Conservation (phyloP, 2,888 invertebrate genomes). For the Phrixothrix hirtus region DNA sequence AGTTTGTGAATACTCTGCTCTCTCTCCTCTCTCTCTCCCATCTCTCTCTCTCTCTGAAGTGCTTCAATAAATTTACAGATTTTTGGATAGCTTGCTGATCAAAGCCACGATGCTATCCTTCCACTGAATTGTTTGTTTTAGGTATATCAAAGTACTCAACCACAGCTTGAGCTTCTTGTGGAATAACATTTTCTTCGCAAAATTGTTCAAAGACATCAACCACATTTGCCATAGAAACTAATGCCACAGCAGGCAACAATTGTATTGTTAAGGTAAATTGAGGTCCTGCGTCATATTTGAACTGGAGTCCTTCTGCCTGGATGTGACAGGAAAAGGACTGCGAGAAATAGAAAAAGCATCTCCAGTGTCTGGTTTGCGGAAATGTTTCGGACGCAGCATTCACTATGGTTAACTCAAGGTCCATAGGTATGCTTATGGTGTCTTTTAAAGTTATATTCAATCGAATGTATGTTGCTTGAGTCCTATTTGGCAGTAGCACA, state of each 20-base stretch:
- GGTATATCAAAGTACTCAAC: slow-evolving; percentile 2
- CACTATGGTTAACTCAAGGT: slow-evolving; percentile 23
- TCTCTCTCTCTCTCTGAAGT: too few relatives aligned
- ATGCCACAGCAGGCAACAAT: slow-evolving; percentile 1
- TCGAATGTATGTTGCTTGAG: slow-evolving; percentile 12
- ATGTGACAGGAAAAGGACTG: slow-evolving; percentile 27
- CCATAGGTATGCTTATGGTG: slow-evolving; percentile 12
- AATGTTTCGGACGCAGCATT: slow-evolving; percentile 15
- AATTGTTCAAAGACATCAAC: slow-evolving; percentile 1
- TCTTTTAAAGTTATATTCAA: slow-evolving; percentile 13
- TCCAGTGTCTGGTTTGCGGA: slow-evolving; percentile 9
- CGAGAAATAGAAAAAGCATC: slow-evolving; percentile 30
- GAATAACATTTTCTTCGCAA: slow-evolving; percentile 1
- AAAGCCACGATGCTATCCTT: slow-evolving; percentile 12
- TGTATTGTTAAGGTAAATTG: neutral
- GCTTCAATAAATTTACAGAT: slow-evolving; percentile 9
- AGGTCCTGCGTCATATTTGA: too few relatives aligned
- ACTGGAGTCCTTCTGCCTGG: too few relatives aligned
- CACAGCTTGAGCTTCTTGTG: too few relatives aligned
- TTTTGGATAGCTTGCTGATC: slow-evolving; percentile 5
- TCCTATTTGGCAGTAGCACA: slow-evolving; percentile 28
- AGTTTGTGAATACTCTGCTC: too few relatives aligned
- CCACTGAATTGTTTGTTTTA: slow-evolving; percentile 10
- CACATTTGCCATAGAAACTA: neutral
- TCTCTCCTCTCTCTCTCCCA: too few relatives aligned